These are phyloP conservation scores for Puma concolor DNA, from an alignment of 2,113 vertebrate genomes.

Conservation along the genomic window DNA sequence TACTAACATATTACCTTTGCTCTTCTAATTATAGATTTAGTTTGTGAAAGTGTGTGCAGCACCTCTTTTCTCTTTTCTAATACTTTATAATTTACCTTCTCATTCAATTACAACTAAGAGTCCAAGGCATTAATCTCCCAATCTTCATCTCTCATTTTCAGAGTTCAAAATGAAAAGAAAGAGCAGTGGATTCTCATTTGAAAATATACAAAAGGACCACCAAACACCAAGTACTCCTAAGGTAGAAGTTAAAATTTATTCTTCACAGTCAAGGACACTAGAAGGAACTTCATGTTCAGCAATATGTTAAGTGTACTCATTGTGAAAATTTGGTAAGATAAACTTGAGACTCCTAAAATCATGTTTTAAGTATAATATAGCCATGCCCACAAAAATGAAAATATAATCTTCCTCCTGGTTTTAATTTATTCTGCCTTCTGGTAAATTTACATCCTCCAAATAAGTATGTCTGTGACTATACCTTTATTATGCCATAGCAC, in stretches of 20 bases:
- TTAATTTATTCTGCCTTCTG: background rate
- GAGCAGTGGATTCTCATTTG: background rate
- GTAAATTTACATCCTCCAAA: background rate
- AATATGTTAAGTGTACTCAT: background rate
- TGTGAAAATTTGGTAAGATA: background rate
- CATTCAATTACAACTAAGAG: slow-evolving; percentile 26
- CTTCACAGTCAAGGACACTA: background rate
- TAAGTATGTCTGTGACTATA: background rate
- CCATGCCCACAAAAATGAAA: background rate
- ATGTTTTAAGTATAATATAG: background rate
- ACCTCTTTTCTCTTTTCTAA: background rate
- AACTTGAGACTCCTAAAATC: background rate
- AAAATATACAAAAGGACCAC: background rate
- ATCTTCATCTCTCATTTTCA: slow-evolving; percentile 9
- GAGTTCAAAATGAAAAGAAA: background rate
- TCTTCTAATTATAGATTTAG: slow-evolving; percentile 6
- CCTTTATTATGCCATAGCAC: background rate
- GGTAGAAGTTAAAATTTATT: background rate
- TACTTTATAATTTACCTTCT: background rate
- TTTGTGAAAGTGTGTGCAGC: background rate
- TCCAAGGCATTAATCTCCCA: slow-evolving; percentile 39
- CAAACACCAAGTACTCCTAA: background rate
- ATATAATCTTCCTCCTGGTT: background rate
- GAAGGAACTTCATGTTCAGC: background rate
- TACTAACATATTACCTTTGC: background rate